These are phyloP conservation scores for Corapipo altera DNA, from an alignment of 2,113 vertebrate genomes.

Conservation along the genomic window DNA sequence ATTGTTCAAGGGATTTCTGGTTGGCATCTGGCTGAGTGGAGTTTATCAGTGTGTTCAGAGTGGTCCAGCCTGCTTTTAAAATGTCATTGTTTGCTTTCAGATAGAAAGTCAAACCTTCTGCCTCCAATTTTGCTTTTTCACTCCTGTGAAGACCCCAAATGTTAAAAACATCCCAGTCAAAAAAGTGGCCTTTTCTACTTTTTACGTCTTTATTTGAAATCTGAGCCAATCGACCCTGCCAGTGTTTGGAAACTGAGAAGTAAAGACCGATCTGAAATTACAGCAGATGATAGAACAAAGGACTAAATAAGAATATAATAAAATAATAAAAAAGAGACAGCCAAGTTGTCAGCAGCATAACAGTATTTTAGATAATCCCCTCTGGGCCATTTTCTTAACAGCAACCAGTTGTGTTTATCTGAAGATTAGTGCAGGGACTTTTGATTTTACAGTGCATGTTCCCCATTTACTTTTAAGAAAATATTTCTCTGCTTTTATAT, in stretches of 20 bases:
- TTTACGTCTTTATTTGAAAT: neutral
- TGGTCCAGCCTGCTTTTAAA: neutral
- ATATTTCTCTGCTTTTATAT: neutral
- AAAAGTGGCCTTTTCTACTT: neutral
- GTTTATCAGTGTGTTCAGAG: neutral
- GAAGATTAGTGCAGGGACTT: conserved; percentile 27
- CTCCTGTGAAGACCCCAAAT: neutral
- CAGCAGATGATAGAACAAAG: neutral
- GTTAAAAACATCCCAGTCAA: neutral
- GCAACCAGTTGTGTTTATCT: conserved; percentile 54
- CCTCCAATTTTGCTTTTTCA: neutral
- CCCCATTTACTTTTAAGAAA: neutral
- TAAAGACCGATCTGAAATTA: neutral
- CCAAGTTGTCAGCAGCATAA: conserved; percentile 50
- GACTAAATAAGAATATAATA: conserved; percentile 7
- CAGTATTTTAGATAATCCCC: conserved; percentile 33
- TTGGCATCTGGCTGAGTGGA: neutral
- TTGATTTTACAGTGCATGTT: conserved; percentile 26
- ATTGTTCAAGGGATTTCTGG: neutral
- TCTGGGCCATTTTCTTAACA: conserved; percentile 36
- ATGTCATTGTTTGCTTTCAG: neutral
- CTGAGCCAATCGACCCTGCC: neutral
- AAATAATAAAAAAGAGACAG: conserved; percentile 28
- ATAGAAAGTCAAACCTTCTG: neutral
- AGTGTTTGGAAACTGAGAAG: neutral